Base-by-base conservation (phyloP, 2,888 invertebrate species). In the Galerucella nymphaeae region DNA sequence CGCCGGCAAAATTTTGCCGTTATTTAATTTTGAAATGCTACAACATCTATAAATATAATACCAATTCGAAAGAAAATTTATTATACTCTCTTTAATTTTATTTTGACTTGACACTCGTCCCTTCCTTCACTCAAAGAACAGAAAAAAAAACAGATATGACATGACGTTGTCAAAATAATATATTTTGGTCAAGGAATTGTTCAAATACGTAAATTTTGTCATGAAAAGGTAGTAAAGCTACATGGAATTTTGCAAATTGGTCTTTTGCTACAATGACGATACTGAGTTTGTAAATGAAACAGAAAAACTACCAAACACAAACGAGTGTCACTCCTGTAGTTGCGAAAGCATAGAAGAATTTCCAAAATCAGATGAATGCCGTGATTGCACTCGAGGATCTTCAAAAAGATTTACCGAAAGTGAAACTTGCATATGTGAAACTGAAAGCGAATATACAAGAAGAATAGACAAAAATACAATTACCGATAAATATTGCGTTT, bases 211-310 rank as follows among this genome's bases (percentile, higher is more conserved):
- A 53, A 53, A 18, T 18, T 53, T 9, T 4, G 53, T 53, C 16
- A 53, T 53, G 53, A 53, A 16, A 53, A 53, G 2, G 10, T 10
- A 9, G 16, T 53, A 53, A 53, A 53, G 30, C 53, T 53, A 53
- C 53, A 53, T 53, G 53, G 53, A 53, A 53, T 53, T 53, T 53
- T 53, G 53, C 18, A 53, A 53, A 18, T 53, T 53, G 16, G 53
- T 53, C 9, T 53, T 10, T 16, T 53, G 16, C 53, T 18, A 53
- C 53, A 53, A 53, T 16, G 53, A 53, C 16, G 53, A 53, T 53
- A n/a, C 53, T 18, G 53, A 48, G n/a, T 0, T 48, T 6, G 14
- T 48, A 6, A 48, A 48, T n/a, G n/a, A 53, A 16, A 10, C 53
- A 53, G 53, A 53, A 53, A 53, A 53, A n/a, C 53, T 3, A 16